Conservation (phyloP, 1,140 invertebrate genomes). For the Drosophila athabasca region DNA sequence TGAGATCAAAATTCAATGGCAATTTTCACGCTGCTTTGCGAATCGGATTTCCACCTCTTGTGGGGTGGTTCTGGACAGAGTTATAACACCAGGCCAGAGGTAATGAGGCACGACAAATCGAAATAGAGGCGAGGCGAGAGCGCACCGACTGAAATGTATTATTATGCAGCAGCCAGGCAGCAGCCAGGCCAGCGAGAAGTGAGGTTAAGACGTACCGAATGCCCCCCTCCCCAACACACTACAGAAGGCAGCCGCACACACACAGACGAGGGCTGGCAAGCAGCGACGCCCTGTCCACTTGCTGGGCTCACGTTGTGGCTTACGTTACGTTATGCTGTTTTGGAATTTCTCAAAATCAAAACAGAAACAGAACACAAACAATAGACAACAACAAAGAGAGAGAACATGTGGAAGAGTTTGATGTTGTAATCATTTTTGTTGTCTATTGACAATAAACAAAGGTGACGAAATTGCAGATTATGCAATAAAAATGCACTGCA, state of each 20-base stretch:
- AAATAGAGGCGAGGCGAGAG: conserved; percentile 33
- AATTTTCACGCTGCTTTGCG: conserved; percentile 35
- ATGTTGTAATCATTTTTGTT: conserved; percentile 2
- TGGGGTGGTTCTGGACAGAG: conserved; percentile 17
- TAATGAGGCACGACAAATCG: conserved; percentile 45
- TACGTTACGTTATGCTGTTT: conserved; percentile 9
- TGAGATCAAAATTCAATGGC: conserved; percentile 22
- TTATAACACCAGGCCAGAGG: conserved; percentile 4
- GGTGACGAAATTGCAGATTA: conserved; percentile 13
- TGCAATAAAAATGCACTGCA: conserved; percentile 36
- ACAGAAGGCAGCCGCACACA: conserved; percentile 25
- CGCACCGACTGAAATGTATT: conserved; percentile 37
- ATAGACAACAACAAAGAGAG: background rate
- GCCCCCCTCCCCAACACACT: conserved; percentile 5
- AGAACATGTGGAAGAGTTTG: conserved; percentile 1
- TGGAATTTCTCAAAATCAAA: too few relatives aligned
- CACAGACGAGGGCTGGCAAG: too few relatives aligned
- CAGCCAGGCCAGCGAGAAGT: conserved; percentile 31
- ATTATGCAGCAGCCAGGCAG: conserved; percentile 57
- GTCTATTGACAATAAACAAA: conserved; percentile 4
- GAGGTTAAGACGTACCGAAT: conserved; percentile 35
- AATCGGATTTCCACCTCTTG: conserved; percentile 36
- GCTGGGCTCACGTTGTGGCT: conserved; percentile 22
- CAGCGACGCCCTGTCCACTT: conserved; percentile 22
- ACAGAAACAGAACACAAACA: too few relatives aligned